These are phyloP conservation scores for Cyclina sinensis DNA, from an alignment of 1,140 invertebrate genomes.

Conservation along the genomic window DNA sequence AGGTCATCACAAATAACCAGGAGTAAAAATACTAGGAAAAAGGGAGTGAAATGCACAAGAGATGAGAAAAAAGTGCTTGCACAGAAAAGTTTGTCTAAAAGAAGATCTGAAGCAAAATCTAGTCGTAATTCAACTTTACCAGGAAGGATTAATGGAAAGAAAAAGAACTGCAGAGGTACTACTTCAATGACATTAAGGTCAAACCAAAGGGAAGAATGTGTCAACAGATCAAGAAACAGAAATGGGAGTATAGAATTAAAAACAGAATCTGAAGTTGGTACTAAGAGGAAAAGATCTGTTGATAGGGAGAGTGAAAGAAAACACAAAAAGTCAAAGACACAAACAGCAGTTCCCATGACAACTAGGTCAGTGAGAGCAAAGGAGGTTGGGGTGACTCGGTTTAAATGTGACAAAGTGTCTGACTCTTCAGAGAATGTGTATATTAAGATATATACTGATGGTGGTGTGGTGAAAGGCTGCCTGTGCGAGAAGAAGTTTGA, in stretches of 20 bases:
- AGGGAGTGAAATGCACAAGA: not conserved
- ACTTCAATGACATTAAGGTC: not conserved
- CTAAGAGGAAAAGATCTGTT: not conserved
- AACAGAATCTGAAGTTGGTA: not conserved
- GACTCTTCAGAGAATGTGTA: slow-evolving; percentile 13
- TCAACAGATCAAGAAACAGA: not conserved
- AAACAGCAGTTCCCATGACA: not conserved
- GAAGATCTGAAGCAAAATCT: not conserved
- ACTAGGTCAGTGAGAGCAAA: slow-evolving; percentile 36
- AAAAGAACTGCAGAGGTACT: not conserved
- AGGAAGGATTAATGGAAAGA: not conserved
- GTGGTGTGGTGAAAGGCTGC: not conserved
- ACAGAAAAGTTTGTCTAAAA: not conserved
- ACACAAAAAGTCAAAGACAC: not conserved
- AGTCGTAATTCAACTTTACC: not conserved
- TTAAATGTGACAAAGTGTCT: slow-evolving; percentile 22
- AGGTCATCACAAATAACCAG: not conserved
- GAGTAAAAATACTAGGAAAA: not conserved
- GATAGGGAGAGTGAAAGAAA: not conserved
- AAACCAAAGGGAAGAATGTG: not conserved
- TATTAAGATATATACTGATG: not conserved
- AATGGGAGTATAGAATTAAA: not conserved
- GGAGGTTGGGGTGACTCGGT: slow-evolving; percentile 10
- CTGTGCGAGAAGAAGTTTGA: slow-evolving; percentile 3
- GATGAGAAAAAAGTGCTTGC: not conserved